Conservation (phyloP, 2,888 invertebrate species). For the Pheosia gnoma region DNA sequence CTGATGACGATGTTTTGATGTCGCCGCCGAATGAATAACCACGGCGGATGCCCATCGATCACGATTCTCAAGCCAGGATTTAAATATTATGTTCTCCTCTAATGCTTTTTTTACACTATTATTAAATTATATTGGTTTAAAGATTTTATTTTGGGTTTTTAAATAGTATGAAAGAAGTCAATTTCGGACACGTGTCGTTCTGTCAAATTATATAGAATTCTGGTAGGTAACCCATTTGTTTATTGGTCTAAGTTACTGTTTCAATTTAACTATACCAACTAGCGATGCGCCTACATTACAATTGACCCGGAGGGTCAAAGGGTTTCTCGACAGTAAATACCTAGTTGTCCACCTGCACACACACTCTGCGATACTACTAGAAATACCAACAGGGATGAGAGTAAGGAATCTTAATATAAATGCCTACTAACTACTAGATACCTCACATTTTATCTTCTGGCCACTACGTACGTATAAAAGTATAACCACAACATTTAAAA, state of each 20-base stretch:
- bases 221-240: background rate
- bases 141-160: background rate
- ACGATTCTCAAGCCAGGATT: background rate
- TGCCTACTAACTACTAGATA: no score
- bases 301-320: background rate
- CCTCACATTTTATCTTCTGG: no score
- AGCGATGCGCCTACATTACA: background rate
- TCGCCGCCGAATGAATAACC: background rate
- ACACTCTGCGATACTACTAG: background rate
- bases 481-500: no score
- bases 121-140: background rate
- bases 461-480: no score
- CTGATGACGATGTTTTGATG: conserved; percentile 6
- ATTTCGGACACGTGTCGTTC: no score
- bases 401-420: background rate
- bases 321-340: background rate
- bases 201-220: no score
- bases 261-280: background rate
- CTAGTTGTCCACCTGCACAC: background rate
- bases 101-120: background rate
- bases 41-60: conserved; percentile 2
- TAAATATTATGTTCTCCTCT: background rate
- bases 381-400: background rate
- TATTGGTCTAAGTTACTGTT: background rate
- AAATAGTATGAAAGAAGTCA: no score